Conservation (phyloP, 2,888 invertebrate genomes). For the Pteria penguin region DNA sequence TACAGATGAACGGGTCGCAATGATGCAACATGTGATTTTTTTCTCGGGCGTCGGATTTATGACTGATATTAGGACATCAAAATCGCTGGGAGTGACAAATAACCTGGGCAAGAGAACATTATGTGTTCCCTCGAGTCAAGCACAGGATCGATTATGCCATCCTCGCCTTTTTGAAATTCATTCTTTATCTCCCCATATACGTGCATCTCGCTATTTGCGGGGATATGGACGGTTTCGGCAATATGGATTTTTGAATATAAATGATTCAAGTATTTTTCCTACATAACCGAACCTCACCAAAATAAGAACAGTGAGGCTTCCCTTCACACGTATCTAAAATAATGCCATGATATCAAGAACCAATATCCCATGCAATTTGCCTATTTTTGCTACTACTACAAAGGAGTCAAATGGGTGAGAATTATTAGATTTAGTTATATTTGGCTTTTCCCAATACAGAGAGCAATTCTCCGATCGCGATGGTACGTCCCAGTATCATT, state of each 20-base stretch:
- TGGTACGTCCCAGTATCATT: background rate
- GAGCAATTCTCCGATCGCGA: slow-evolving; percentile 29
- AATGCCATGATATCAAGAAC: slow-evolving; percentile 11
- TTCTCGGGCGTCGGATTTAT: background rate
- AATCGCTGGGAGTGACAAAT: background rate
- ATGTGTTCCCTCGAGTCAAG: background rate
- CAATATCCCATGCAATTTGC: slow-evolving; percentile 14
- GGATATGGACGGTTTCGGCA: background rate
- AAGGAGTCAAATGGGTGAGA: background rate
- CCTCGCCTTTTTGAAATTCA: background rate
- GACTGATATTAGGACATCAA: background rate
- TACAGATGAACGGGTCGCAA: background rate
- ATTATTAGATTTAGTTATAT: slow-evolving; percentile 4
- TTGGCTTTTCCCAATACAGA: slow-evolving; percentile 6
- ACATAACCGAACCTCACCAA: background rate
- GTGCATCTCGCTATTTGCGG: background rate
- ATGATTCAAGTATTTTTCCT: background rate
- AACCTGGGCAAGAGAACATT: background rate
- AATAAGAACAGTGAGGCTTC: background rate
- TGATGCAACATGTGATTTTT: background rate
- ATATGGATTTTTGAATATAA: background rate
- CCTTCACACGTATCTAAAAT: slow-evolving; percentile 9
- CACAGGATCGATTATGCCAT: background rate
- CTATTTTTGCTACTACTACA: slow-evolving; percentile 11
- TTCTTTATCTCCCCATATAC: background rate